Evolutionary conservation across 2,797 vertebrate genomes (phyloP).

Genomic region (Xiphorhynchus erythropygius): DNA sequence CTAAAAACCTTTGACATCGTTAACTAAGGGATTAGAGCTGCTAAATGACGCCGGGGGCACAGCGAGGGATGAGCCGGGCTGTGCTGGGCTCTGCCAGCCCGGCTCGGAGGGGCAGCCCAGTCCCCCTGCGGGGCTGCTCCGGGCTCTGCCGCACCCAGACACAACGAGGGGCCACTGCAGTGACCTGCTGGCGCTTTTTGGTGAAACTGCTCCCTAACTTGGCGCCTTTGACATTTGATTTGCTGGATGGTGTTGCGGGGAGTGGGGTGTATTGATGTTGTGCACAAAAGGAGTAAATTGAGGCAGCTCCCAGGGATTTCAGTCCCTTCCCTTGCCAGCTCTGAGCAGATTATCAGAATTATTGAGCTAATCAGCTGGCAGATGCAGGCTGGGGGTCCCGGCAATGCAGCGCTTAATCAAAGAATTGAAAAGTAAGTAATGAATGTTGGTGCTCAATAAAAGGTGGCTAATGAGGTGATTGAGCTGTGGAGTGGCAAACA

Average conservation of each 20-base stretch:
- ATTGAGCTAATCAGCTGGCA: conserved; percentile 39
- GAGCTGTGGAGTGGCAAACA: conserved; percentile 62
- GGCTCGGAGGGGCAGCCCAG: conserved; percentile 7
- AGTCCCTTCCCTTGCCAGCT: background rate
- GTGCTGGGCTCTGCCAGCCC: conserved; percentile 62
- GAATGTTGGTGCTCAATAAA: conserved; percentile 41
- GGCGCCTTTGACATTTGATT: conserved; percentile 32
- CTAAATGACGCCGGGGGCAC: conserved; percentile 79
- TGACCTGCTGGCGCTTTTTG: conserved; percentile 26
- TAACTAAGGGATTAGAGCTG: conserved; percentile 82
- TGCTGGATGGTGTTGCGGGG: background rate
- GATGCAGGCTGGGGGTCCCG: conserved; percentile 32
- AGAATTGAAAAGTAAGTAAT: conserved; percentile 34
- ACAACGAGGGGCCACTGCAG: conserved; percentile 17
- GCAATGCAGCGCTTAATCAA: conserved; percentile 55
- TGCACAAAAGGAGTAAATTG: background rate
- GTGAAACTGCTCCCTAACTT: conserved; percentile 20
- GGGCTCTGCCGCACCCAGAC: conserved; percentile 16
- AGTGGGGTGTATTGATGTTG: conserved; percentile 22
- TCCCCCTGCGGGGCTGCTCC: conserved; percentile 15
- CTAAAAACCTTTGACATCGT: conserved; percentile 85
- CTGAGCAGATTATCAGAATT: conserved; percentile 26
- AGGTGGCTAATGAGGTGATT: conserved; percentile 69
- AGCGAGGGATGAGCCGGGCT: conserved; percentile 34
- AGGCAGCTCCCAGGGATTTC: background rate